Conservation (phyloP, 2,797 vertebrate genomes). For the Helarctos malayanus region DNA sequence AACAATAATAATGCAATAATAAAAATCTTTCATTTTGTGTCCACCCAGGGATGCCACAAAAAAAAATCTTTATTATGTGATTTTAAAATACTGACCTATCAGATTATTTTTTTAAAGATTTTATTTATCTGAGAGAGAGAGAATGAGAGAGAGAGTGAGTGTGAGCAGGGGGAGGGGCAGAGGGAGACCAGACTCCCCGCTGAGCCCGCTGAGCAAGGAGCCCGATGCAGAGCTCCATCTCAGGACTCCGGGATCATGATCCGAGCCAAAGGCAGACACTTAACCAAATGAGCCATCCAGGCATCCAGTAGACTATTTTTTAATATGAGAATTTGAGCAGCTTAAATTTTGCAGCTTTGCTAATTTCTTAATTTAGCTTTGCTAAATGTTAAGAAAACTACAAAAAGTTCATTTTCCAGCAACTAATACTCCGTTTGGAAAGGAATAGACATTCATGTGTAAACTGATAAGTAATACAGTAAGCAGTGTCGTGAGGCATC, state of each 20-base stretch:
- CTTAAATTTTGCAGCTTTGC: background rate
- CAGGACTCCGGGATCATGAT: no score
- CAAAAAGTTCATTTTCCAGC: background rate
- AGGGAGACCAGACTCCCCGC: no score
- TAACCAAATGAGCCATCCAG: no score
- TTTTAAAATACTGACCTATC: background rate
- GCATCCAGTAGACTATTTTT: background rate
- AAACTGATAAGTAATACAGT: background rate
- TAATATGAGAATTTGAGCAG: background rate
- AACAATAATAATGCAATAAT: background rate
- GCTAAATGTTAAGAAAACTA: background rate
- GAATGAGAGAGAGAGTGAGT: no score
- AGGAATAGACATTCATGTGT: background rate
- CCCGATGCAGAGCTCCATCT: no score
- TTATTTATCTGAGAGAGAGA: no score
- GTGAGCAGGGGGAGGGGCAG: no score
- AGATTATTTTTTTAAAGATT: conserved; percentile 10
- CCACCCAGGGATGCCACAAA: background rate
- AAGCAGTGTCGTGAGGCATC: background rate
- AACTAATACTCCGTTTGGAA: background rate
- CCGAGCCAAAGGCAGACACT: no score
- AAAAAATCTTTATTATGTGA: background rate
- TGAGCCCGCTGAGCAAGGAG: no score
- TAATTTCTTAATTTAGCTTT: background rate
- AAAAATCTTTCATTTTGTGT: background rate